Conservation (phyloP, 1,140 invertebrate species). For the Temnothorax nylanderi region DNA sequence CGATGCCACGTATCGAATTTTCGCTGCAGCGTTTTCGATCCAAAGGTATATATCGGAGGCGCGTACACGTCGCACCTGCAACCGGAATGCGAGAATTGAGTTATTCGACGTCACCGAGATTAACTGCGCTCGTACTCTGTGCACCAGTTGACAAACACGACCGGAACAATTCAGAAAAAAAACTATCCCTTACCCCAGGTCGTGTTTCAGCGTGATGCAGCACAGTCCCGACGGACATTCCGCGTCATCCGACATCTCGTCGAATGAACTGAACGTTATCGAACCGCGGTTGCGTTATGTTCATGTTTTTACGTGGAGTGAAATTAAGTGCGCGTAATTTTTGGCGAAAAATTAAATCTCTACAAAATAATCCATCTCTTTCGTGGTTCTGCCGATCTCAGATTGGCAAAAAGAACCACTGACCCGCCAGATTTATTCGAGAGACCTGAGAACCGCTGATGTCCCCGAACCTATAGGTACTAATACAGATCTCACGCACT, state of each 20-base stretch:
- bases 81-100: conserved; percentile 63
- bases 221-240: conserved; percentile 63
- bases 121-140: conserved; percentile 67
- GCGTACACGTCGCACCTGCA: conserved; percentile 43
- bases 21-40: conserved; percentile 35
- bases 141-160: conserved; percentile 69
- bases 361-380: too few species aligned
- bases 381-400: too few species aligned
- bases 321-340: not conserved
- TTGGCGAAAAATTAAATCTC: not conserved
- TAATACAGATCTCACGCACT: conserved; percentile 85
- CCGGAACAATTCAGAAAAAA: conserved; percentile 67
- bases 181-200: conserved; percentile 66
- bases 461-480: conserved; percentile 78
- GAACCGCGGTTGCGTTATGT: not conserved
- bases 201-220: conserved; percentile 71
- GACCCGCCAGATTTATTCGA: not conserved
- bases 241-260: conserved; percentile 68
- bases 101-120: conserved; percentile 73
- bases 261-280: conserved; percentile 17
- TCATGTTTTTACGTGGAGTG: not conserved
- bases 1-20: conserved; percentile 46
- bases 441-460: conserved; percentile 79
- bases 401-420: conserved; percentile 21
- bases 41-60: conserved; percentile 59